Conservation (phyloP, 1,140 invertebrate genomes). For the Pomacea maculata region DNA sequence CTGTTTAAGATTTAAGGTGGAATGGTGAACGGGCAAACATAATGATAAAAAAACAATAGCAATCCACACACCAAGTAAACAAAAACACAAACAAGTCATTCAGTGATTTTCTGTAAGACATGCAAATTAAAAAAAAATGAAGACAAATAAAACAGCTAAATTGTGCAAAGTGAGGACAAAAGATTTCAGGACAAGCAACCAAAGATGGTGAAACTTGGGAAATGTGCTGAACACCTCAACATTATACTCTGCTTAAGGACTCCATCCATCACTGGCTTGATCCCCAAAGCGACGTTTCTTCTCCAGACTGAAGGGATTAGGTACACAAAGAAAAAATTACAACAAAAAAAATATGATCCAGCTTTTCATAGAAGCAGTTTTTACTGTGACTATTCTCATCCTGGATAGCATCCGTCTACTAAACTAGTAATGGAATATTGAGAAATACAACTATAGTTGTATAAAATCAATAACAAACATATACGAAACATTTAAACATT, state of each 20-base stretch:
- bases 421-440: no score
- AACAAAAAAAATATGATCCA: not conserved
- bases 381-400: not conserved
- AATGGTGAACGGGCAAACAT: no score
- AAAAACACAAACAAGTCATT: not conserved
- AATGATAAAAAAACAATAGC: no score
- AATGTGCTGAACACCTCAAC: no score
- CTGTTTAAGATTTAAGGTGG: no score
- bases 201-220: not conserved
- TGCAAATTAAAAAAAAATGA: not conserved
- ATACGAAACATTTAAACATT: not conserved
- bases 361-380: not conserved
- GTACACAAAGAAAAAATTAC: not conserved
- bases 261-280: slow-evolving; percentile 5
- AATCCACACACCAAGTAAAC: no score
- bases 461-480: not conserved
- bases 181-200: not conserved
- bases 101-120: not conserved
- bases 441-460: not conserved
- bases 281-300: slow-evolving; percentile 17
- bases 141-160: not conserved
- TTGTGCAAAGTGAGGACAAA: not conserved
- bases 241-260: no score
- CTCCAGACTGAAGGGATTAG: not conserved
- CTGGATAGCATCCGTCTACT: not conserved